These are phyloP conservation scores for Volucella inflata DNA, from an alignment of 2,888 invertebrate genomes.

Conservation along the genomic window DNA sequence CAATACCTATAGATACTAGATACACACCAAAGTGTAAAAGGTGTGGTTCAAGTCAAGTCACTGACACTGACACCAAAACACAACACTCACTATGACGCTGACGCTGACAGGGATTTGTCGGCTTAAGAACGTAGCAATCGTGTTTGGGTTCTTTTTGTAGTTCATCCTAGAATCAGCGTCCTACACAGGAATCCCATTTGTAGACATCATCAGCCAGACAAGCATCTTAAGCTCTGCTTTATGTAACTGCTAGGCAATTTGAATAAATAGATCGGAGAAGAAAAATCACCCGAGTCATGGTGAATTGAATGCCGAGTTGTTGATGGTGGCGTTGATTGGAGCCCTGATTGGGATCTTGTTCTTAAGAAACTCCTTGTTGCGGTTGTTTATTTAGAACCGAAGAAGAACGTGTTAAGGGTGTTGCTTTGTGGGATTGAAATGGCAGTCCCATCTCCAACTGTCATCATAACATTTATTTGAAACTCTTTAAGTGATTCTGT, in stretches of 20 bases:
- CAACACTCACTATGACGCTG: too few species aligned
- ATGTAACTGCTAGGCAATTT: constrained; percentile 44
- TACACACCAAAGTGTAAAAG: constrained; percentile 31
- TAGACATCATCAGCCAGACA: constrained; percentile 9
- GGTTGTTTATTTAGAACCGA: constrained; percentile 23
- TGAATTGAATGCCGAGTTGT: constrained; percentile 29
- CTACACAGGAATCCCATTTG: constrained; percentile 67
- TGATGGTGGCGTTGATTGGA: constrained; percentile 67
- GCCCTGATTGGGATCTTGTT: constrained; percentile 66
- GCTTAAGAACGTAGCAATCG: background rate
- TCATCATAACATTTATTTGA: background rate
- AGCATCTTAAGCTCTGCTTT: constrained; percentile 19
- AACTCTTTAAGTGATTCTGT: background rate
- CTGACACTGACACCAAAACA: background rate
- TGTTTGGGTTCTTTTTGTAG: constrained; percentile 26
- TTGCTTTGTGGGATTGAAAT: constrained; percentile 2
- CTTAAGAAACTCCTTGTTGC: background rate
- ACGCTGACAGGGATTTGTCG: background rate
- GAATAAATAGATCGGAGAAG: constrained; percentile 59
- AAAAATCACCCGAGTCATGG: constrained; percentile 37
- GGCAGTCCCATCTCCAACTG: background rate
- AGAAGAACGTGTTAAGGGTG: constrained; percentile 1
- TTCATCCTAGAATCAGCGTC: constrained; percentile 53
- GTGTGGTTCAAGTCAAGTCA: constrained; percentile 48
- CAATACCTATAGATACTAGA: background rate